Evolutionary conservation across 2,797 vertebrate genomes (phyloP).

Genomic region (Neosalanx taihuensis): DNA sequence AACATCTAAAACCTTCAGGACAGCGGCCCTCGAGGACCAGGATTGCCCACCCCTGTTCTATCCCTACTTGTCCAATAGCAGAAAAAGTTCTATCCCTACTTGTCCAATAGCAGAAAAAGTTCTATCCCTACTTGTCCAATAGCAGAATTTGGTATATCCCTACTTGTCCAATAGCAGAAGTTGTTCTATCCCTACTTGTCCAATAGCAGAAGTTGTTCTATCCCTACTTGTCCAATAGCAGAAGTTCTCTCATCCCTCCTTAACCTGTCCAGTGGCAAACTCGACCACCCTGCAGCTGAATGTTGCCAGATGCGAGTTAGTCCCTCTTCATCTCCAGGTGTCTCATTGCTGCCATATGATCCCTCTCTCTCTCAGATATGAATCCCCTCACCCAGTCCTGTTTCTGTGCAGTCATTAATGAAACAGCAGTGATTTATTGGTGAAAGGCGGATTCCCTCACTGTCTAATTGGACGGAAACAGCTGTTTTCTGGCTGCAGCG

Average conservation of each 20-base stretch:
- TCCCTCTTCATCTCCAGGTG: conserved; percentile 4
- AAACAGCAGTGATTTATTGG: conserved; percentile 66
- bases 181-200: conserved; percentile 20
- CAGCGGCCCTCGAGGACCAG: too few species aligned
- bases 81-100: neutral
- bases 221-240: too few species aligned
- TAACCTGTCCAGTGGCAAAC: neutral
- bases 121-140: conserved; percentile 32
- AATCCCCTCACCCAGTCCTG: conserved; percentile 42
- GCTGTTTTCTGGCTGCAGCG: conserved; percentile 70
- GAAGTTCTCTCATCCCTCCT: conserved; percentile 1
- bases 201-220: conserved; percentile 18
- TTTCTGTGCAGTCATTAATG: conserved; percentile 53
- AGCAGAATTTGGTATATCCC: neutral
- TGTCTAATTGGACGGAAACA: conserved; percentile 74
- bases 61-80: conserved; percentile 39
- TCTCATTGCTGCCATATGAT: conserved; percentile 22
- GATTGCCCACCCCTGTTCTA: too few species aligned
- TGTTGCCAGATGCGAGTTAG: conserved; percentile 23
- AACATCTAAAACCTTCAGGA: too few species aligned
- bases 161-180: too few species aligned
- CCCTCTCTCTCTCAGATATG: conserved; percentile 26
- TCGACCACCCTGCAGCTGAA: conserved; percentile 20
- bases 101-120: neutral
- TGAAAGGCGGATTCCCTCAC: conserved; percentile 56